phyloP scores from a whole-genome alignment of 2,797 vertebrate species.

The Psittacula echo region DNA sequence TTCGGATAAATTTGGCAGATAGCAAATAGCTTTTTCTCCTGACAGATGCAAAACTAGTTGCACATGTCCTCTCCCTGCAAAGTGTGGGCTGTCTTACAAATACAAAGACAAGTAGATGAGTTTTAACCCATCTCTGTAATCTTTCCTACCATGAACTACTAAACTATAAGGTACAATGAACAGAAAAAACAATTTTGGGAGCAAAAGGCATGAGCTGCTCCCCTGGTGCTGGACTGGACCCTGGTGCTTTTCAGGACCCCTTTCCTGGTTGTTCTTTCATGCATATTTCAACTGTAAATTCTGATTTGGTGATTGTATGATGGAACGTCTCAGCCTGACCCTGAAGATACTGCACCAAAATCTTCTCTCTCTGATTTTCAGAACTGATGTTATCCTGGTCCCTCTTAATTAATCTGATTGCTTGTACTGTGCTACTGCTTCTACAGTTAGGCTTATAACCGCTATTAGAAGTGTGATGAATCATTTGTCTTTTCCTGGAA shows the following conservation, averaged over 20 bases:
- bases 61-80: neutral
- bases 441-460: neutral
- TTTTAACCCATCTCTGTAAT: neutral
- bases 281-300: neutral
- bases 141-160: neutral
- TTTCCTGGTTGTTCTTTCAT: neutral
- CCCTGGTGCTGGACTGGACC: neutral
- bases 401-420: neutral
- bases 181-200: neutral
- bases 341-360: neutral
- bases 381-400: neutral
- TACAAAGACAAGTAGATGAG: neutral
- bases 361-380: neutral
- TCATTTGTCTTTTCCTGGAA: conserved; percentile 58
- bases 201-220: neutral
- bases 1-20: neutral
- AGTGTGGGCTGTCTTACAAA: neutral
- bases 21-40: neutral
- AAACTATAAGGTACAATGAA: neutral
- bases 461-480: neutral
- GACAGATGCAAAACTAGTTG: conserved; percentile 1
- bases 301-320: neutral
- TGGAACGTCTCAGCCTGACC: neutral
- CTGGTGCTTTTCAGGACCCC: neutral
- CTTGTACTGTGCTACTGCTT: conserved; percentile 17